These are phyloP conservation scores for Acrocera orbiculus DNA, from an alignment of 2,888 invertebrate genomes.

Conservation along the genomic window DNA sequence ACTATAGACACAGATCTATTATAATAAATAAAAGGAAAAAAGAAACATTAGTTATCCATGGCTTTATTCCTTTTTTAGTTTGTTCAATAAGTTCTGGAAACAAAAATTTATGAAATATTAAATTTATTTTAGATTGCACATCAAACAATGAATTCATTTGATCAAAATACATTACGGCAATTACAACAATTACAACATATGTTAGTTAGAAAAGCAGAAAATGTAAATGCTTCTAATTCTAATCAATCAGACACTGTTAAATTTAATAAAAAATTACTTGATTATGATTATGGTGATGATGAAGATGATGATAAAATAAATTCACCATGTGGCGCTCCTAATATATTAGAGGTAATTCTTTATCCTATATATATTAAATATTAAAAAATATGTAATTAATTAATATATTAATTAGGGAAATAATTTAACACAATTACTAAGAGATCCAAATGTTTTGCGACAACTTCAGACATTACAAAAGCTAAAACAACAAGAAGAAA, in stretches of 20 bases:
- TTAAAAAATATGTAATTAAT: constrained; percentile 6
- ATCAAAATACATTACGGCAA: constrained; percentile 30
- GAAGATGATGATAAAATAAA: constrained; percentile 50
- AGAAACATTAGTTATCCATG: no score
- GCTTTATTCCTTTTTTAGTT: no score
- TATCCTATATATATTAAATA: constrained; percentile 7
- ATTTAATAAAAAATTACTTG: constrained; percentile 68
- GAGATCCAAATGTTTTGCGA: constrained; percentile 75
- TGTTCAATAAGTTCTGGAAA: no score
- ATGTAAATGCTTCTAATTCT: constrained; percentile 11
- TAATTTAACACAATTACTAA: constrained; percentile 35
- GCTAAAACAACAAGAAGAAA: constrained; percentile 43
- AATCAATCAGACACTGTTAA: constrained; percentile 36
- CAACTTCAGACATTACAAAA: constrained; percentile 68
- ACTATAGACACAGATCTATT: no score
- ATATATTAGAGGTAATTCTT: constrained; percentile 15
- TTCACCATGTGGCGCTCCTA: constrained; percentile 17
- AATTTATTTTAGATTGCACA: constrained; percentile 19
- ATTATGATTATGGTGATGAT: constrained; percentile 86
- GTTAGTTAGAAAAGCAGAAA: constrained; percentile 28
- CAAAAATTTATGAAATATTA: no score
- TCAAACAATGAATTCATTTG: constrained; percentile 21
- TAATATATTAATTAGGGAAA: constrained; percentile 20
- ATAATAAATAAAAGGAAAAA: no score
- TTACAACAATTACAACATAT: constrained; percentile 45